phyloP scores from a whole-genome alignment of 1,140 invertebrate species.

The Palaemon carinicauda region DNA sequence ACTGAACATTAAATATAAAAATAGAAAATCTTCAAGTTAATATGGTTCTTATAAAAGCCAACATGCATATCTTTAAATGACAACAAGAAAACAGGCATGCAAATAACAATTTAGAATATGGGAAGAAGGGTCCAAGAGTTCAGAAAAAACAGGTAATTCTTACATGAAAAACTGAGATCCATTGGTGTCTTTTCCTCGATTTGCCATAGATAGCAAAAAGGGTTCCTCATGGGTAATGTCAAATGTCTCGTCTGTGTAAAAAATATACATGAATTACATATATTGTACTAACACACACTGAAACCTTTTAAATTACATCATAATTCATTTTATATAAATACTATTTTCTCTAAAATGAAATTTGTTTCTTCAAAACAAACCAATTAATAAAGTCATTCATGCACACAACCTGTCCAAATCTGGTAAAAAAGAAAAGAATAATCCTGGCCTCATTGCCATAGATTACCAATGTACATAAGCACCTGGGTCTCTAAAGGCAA shows the following conservation, averaged over 20 bases:
- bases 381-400: too few relatives aligned
- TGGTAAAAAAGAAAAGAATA: too few relatives aligned
- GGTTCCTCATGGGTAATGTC: constrained; percentile 82
- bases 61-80: not conserved
- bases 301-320: too few relatives aligned
- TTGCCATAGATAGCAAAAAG: constrained; percentile 68
- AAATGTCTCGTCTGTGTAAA: constrained; percentile 87
- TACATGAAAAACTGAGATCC: constrained; percentile 98
- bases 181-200: constrained; percentile 92
- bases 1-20: not conserved
- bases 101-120: not conserved
- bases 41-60: too few relatives aligned
- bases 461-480: too few relatives aligned
- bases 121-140: not conserved
- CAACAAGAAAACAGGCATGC: not conserved
- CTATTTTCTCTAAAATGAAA: too few relatives aligned
- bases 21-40: not conserved
- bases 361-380: too few relatives aligned
- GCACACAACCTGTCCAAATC: too few relatives aligned
- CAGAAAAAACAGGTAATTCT: constrained; percentile 57
- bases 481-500: too few relatives aligned
- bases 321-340: too few relatives aligned
- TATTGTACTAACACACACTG: too few relatives aligned
- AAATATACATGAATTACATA: not conserved
- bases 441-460: too few relatives aligned